A percentile compares a stretch with the other conserved stretches of the same genome.
These are phyloP conservation scores for Delphinapterus leucas DNA, from an alignment of 2,113 vertebrate species.

Conservation along the genomic window DNA sequence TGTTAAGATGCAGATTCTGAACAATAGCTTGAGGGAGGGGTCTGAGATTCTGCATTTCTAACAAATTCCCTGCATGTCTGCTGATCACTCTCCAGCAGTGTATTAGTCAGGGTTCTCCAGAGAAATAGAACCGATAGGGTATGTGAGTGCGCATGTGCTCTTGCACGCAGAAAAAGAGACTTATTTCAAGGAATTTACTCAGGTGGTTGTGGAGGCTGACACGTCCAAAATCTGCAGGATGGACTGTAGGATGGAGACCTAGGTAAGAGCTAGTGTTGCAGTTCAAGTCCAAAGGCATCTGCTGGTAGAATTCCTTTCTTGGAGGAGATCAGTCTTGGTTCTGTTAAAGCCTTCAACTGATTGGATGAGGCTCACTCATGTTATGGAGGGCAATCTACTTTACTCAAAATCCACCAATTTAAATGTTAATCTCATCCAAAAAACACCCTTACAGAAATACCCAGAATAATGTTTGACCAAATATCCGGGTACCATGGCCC, in stretches of 20 bases:
- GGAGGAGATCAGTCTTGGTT: neutral
- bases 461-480: neutral
- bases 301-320: neutral
- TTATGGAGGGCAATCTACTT: neutral
- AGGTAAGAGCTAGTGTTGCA: neutral
- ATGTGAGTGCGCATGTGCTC: fast-evolving
- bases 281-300: neutral
- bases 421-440: neutral
- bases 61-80: neutral
- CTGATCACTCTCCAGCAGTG: neutral
- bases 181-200: neutral
- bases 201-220: neutral
- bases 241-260: neutral
- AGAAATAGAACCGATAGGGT: neutral
- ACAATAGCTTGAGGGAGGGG: neutral
- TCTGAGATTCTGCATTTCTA: neutral
- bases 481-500: neutral
- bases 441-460: neutral
- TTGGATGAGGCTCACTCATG: neutral
- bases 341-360: neutral
- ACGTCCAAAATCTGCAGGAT: neutral
- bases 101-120: neutral
- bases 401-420: neutral
- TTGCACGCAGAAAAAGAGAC: neutral
- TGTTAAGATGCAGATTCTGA: neutral